Evolutionary conservation across 2,113 vertebrate species (phyloP).

Genomic region (Forbesichthys papilliferus): DNA sequence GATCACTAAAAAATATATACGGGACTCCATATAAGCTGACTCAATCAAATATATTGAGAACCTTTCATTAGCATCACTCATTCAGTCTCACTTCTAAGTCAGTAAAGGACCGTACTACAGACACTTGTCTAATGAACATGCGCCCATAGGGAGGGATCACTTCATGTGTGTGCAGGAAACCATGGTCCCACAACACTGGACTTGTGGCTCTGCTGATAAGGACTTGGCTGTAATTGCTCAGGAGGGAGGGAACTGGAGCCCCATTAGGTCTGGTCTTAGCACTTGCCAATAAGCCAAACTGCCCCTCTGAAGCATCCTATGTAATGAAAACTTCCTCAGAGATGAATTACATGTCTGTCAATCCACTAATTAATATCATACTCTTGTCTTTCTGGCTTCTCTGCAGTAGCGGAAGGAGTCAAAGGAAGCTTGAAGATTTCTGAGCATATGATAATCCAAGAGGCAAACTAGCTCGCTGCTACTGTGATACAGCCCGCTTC

Average conservation of each 20-base stretch:
- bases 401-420: slow-evolving; percentile 55
- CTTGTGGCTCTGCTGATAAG: slow-evolving; percentile 72
- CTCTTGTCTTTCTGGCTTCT: slow-evolving; percentile 58
- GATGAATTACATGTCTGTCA: slow-evolving; percentile 78
- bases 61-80: slow-evolving; percentile 72
- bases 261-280: slow-evolving; percentile 73
- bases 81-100: slow-evolving; percentile 59
- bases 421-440: slow-evolving; percentile 15
- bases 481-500: slow-evolving; percentile 57
- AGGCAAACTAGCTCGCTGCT: slow-evolving; percentile 46
- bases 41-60: slow-evolving; percentile 65
- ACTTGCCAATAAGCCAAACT: slow-evolving; percentile 79
- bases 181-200: slow-evolving; percentile 70
- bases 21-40: slow-evolving; percentile 59
- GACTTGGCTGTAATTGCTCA: slow-evolving; percentile 74
- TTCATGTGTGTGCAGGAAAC: slow-evolving; percentile 56
- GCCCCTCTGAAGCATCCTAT: slow-evolving; percentile 75
- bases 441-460: neutral
- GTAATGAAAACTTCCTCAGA: slow-evolving; percentile 77
- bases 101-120: slow-evolving; percentile 52
- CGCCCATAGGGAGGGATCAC: slow-evolving; percentile 64
- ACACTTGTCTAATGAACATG: slow-evolving; percentile 71
- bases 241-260: slow-evolving; percentile 71
- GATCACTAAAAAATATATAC: slow-evolving; percentile 62
- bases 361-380: slow-evolving; percentile 78